Base-by-base conservation (phyloP, 2,888 invertebrate species). In the Rotaria macrura region DNA sequence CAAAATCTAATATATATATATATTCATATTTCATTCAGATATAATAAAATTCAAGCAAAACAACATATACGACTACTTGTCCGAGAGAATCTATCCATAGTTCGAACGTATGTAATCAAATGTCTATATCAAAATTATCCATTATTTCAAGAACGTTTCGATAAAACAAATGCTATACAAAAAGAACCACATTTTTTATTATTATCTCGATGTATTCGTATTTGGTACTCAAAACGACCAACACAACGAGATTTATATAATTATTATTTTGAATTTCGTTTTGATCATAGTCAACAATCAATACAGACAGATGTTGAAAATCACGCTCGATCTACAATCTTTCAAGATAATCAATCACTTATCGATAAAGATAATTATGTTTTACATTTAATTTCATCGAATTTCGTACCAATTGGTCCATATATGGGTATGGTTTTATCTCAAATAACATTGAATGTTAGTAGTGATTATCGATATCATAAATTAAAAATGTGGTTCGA, bases 391-490 rank as follows among this genome's bases (percentile, higher is more conserved):
- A 43, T 25, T 25, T 79, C 40, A n/a, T 43, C 43, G 25, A 79
- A 79, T 43, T 79, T 43, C 9, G 79, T 43, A n/a, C 79, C 43
- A 20, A n/a, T 79, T 79, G 79, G 79, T 79, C 79, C 79, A 12
- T 79, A 43, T 43, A 79, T 79, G 79, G 91, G 91, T 10, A 88
- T 89, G 65, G 87, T 89, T 38, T 87, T 91, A 84, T 89, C 88
- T 54, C 88, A 89, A 74, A 89, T 90, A 0, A 89, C 88, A 86
- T 87, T 91, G 23, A 89, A 89, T 74, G 89, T 90, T 10, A 89
- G 90, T 79, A 88, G 89, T 23, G 89, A 88, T 20, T 90, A 91
- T 89, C 88, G 89, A 40, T 88, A 89, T 84, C 90, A 91, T 87
- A 89, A 89, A 65, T 87, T 91, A 14, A 89, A 89, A 43, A 88